Percentiles rank a stretch among this genome's conserved stretches.
phyloP scores from a whole-genome alignment of 2,797 vertebrate species.

The Atherinosoma microstoma region DNA sequence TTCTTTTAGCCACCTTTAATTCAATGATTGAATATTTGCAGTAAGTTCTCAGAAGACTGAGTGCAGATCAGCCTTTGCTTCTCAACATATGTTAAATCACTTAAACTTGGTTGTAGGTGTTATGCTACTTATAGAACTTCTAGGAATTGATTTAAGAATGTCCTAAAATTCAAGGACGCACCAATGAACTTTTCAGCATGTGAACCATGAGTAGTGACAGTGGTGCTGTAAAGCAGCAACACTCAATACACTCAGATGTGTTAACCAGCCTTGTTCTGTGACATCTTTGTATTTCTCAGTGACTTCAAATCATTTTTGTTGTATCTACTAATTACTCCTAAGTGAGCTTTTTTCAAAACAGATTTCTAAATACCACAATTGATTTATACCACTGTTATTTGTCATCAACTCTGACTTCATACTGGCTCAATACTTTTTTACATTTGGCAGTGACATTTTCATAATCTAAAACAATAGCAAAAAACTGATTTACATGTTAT shows the following conservation, averaged over 20 bases:
- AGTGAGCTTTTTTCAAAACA: not conserved
- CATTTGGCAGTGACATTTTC: not conserved
- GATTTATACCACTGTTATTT: not conserved
- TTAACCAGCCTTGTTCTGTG: conserved; percentile 26
- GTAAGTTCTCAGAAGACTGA: not conserved
- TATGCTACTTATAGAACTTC: not conserved
- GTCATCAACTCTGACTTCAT: not conserved
- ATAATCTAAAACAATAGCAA: not conserved
- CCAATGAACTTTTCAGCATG: not conserved
- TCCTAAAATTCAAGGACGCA: not conserved
- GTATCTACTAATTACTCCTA: not conserved
- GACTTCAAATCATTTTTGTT: not conserved
- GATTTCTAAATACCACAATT: not conserved
- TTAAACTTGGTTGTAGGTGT: not conserved
- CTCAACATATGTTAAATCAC: not conserved
- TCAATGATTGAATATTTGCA: conserved; percentile 5
- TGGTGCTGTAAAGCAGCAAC: conserved; percentile 3
- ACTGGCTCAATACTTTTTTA: not conserved
- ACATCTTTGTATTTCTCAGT: not conserved
- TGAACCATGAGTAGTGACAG: conserved; percentile 43
- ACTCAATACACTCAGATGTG: conserved; percentile 18
- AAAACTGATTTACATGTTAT: not conserved
- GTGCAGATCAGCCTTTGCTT: not conserved
- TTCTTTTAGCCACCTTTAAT: conserved; percentile 31
- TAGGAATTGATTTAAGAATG: not conserved